Base-by-base conservation (phyloP, 1,140 invertebrate genomes). In the Heliconius melpomene region DNA sequence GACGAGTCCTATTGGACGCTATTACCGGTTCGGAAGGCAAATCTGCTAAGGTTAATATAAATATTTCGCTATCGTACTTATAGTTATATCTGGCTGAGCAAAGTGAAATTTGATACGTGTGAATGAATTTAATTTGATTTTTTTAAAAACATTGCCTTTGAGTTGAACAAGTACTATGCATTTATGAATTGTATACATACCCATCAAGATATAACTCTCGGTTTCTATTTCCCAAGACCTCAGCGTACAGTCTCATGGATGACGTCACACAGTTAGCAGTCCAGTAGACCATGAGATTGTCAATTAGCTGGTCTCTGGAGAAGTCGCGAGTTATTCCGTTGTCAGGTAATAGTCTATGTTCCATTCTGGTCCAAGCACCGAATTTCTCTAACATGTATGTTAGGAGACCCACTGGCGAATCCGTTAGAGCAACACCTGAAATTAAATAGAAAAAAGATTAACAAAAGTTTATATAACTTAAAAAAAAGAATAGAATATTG, bases 231-330 rank as follows among this genome's bases (percentile, higher is more conserved):
- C 77, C 95, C 57, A 97, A 95, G 1, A 86, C 89, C 90, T 98
- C 97, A 29, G 97, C 94, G 82, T 98, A 98, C 8, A 98, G 91
- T 78, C 98, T 94, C 88, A 96, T 94, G 2, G 97, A 97, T 1
- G 97, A 97, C 0, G 97, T 97, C 3, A 98, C 97, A 1, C 96
- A 96, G 80, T 96, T 96, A 1, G 96, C 97, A 0, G 96, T 87
- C 96, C 98, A 99, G 88, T 99, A 99, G 75, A 98, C 92, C 97
- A 98, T 98, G 0, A 99, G 87, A 87, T 98, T 98, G 81, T 98
- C 98, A 9, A 99, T 92, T 7, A 99, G 91, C 84, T 98, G 97
- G 73, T 98, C 97, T 72, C 97, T 91, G 0, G 95, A 95, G 85
- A 94, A 97, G 36, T 87, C 86, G 76, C 95, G 95, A 70, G 95